phyloP scores from a whole-genome alignment of 2,888 invertebrate species.

The Mayetiola destructor region DNA sequence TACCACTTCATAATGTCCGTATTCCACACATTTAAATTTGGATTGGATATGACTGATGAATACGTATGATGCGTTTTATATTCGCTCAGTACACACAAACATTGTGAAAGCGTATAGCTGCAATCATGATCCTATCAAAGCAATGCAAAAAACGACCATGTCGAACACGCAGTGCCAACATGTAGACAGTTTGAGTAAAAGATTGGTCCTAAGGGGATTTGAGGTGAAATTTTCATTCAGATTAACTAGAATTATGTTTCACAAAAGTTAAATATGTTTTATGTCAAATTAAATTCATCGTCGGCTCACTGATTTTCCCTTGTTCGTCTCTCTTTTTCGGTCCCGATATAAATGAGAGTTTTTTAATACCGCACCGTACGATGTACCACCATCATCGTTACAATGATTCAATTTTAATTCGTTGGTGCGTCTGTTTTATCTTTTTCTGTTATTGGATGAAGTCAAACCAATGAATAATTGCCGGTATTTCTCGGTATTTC shows the following conservation, averaged over 20 bases:
- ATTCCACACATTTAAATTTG: too few relatives aligned
- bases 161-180: not conserved
- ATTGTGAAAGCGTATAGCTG: not conserved
- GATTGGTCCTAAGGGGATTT: slow-evolving; percentile 15
- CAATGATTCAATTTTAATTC: not conserved
- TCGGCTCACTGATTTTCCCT: slow-evolving; percentile 7
- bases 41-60: too few relatives aligned
- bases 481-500: not conserved
- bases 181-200: not conserved
- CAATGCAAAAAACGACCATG: too few relatives aligned
- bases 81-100: not conserved
- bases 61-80: not conserved
- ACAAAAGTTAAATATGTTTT: slow-evolving; percentile 15
- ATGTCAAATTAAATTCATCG: slow-evolving; percentile 15
- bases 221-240: slow-evolving; percentile 15
- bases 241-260: slow-evolving; percentile 13
- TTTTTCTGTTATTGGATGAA: too few relatives aligned
- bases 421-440: too few relatives aligned
- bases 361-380: too few relatives aligned
- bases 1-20: slow-evolving; percentile 11
- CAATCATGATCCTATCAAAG: too few relatives aligned
- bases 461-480: not conserved
- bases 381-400: too few relatives aligned
- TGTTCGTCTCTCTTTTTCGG: not conserved
- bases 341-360: too few relatives aligned